These are phyloP conservation scores for Argyra leucocephala DNA, from an alignment of 2,888 invertebrate species.

Conservation along the genomic window DNA sequence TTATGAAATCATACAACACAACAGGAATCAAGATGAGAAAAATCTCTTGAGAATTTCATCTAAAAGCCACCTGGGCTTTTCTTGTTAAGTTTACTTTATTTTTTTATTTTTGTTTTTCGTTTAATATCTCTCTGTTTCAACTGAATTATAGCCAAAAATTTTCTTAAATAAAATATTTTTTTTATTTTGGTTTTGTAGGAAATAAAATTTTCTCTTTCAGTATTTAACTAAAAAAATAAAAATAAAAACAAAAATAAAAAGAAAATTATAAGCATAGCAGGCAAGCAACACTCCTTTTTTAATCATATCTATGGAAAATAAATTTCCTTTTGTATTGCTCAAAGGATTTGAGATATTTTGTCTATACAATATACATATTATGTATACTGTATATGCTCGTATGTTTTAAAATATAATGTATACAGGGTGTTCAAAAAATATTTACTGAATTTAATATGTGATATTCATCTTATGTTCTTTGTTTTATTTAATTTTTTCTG, in stretches of 20 bases:
- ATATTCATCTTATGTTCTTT: no score
- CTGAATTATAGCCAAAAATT: not conserved
- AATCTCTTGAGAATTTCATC: not conserved
- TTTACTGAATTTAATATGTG: no score
- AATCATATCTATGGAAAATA: not conserved
- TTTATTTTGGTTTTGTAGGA: not conserved
- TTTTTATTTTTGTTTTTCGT: not conserved
- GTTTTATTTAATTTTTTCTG: no score
- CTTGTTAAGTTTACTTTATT: no score
- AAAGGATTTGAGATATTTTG: not conserved
- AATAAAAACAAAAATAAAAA: not conserved
- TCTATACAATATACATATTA: not conserved
- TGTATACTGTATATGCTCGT: not conserved
- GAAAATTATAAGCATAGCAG: not conserved
- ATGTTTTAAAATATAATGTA: no score
- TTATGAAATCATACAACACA: no score
- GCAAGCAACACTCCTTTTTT: not conserved
- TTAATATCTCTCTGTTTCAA: not conserved
- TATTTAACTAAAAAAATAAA: not conserved
- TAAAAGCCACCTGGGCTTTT: slow-evolving; percentile 6
- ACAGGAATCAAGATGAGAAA: not conserved
- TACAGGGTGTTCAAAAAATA: no score
- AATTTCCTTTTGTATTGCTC: not conserved
- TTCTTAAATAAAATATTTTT: not conserved
- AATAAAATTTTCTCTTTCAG: not conserved